A percentile compares a stretch with the other conserved stretches of the same genome.
Conservation (phyloP, 2,797 vertebrate genomes). For the Neostethus bicornis region DNA sequence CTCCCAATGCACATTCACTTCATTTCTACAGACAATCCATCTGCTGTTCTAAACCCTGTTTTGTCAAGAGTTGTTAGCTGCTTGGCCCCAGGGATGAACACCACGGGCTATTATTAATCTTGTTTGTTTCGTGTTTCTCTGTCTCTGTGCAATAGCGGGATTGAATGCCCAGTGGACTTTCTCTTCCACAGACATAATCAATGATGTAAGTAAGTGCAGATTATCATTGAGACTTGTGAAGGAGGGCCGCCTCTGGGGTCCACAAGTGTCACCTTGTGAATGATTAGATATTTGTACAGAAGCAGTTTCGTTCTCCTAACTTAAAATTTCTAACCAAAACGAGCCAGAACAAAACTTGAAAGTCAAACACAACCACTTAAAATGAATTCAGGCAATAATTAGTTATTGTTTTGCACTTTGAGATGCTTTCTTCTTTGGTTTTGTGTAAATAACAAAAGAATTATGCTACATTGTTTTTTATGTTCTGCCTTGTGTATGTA, state of each 20-base stretch:
- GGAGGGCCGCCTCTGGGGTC: constrained; percentile 61
- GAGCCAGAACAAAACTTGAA: constrained; percentile 14
- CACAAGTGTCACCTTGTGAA: constrained; percentile 69
- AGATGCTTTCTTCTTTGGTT: constrained; percentile 14
- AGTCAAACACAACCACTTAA: not conserved
- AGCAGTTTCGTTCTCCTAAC: constrained; percentile 27
- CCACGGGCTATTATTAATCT: constrained; percentile 81
- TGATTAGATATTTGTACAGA: constrained; percentile 62
- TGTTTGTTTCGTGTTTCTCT: constrained; percentile 77
- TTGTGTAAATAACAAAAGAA: constrained; percentile 37
- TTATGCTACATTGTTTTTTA: constrained; percentile 21
- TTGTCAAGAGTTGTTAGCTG: constrained; percentile 82
- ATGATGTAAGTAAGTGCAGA: constrained; percentile 81
- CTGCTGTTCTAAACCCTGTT: constrained; percentile 77
- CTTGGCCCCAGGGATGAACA: constrained; percentile 73
- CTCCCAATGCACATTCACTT: constrained; percentile 68
- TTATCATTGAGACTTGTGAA: constrained; percentile 78
- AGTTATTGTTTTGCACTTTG: constrained; percentile 11
- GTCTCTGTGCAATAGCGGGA: constrained; percentile 64
- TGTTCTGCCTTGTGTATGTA: constrained; percentile 23
- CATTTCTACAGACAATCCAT: constrained; percentile 80
- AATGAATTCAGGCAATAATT: constrained; percentile 9
- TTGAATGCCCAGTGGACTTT: constrained; percentile 71
- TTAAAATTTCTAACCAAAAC: constrained; percentile 41
- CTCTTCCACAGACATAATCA: constrained; percentile 78